Evolutionary conservation across 2,888 invertebrate species (phyloP).

Genomic region (Bombyx huttoni): DNA sequence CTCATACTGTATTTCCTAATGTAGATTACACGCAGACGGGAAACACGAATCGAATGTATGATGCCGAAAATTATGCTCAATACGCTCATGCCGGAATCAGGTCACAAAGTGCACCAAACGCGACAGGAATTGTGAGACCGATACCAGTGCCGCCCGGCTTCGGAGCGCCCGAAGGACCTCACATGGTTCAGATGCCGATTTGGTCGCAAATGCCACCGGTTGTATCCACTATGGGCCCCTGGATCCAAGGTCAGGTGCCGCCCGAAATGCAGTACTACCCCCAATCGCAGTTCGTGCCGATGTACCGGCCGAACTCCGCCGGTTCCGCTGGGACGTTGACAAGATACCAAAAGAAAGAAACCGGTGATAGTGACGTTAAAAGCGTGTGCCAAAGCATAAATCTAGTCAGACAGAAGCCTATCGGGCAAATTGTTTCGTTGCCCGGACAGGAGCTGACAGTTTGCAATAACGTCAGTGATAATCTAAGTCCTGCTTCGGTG

Average conservation of each 20-base stretch:
- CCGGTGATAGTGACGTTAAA: conserved; percentile 40
- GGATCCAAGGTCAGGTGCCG: conserved; percentile 46
- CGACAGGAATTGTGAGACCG: conserved; percentile 44
- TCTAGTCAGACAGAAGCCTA: conserved; percentile 64
- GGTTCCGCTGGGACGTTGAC: conserved; percentile 63
- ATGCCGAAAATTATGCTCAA: conserved; percentile 47
- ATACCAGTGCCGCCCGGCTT: conserved; percentile 42
- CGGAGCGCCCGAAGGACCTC: conserved; percentile 41
- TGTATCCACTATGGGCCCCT: conserved; percentile 47
- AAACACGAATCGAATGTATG: conserved; percentile 38
- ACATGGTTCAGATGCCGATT: conserved; percentile 57
- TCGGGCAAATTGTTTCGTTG: conserved; percentile 61
- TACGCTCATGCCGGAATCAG: conserved; percentile 47
- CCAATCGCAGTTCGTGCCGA: conserved; percentile 54
- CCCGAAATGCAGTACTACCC: conserved; percentile 62
- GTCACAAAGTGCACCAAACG: conserved; percentile 53
- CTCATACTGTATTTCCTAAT: conserved; percentile 57
- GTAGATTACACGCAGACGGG: conserved; percentile 39
- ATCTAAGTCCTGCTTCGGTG: conserved; percentile 57
- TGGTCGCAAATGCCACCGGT: conserved; percentile 56
- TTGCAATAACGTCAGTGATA: conserved; percentile 53
- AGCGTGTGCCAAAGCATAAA: conserved; percentile 69
- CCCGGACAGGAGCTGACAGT: conserved; percentile 62
- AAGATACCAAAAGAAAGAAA: conserved; percentile 55
- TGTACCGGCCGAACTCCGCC: conserved; percentile 60